phyloP scores from a whole-genome alignment of 2,797 vertebrate genomes.

The Acanthopagrus latus region DNA sequence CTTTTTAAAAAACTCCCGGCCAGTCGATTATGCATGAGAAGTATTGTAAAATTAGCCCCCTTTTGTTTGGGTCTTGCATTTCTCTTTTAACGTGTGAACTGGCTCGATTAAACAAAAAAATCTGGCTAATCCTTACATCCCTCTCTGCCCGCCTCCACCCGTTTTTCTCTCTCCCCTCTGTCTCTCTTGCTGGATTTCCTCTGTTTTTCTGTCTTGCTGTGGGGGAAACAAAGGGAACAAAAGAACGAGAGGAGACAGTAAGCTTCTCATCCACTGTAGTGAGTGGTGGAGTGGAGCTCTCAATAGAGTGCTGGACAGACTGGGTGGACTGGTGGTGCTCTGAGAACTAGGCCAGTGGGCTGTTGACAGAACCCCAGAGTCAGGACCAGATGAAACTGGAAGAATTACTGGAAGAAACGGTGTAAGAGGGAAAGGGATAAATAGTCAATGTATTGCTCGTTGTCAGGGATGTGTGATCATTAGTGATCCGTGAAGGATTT shows the following conservation, averaged over 20 bases:
- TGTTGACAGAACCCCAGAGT: slow-evolving; percentile 61
- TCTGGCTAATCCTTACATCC: slow-evolving; percentile 78
- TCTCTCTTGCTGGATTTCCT: slow-evolving; percentile 77
- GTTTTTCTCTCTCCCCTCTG: slow-evolving; percentile 47
- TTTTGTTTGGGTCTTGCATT: slow-evolving; percentile 71
- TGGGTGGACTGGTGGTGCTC: slow-evolving; percentile 60
- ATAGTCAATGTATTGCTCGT: slow-evolving; percentile 12
- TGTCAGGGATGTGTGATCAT: slow-evolving; percentile 25
- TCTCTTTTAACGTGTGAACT: slow-evolving; percentile 73
- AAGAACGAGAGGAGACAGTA: slow-evolving; percentile 78
- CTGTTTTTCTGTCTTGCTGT: slow-evolving; percentile 82
- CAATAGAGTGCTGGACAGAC: slow-evolving; percentile 63
- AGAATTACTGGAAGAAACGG: slow-evolving; percentile 41
- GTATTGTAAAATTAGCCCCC: slow-evolving; percentile 71
- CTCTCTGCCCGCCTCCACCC: slow-evolving; percentile 65
- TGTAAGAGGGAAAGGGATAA: not conserved
- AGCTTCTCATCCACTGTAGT: slow-evolving; percentile 76
- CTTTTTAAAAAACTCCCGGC: slow-evolving; percentile 33
- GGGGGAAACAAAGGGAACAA: slow-evolving; percentile 82
- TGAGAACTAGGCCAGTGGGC: slow-evolving; percentile 80
- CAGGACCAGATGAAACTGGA: slow-evolving; percentile 47
- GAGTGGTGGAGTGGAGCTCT: slow-evolving; percentile 73
- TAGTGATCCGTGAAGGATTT: slow-evolving; percentile 18
- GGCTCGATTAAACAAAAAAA: slow-evolving; percentile 74
- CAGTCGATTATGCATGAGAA: slow-evolving; percentile 54